These are phyloP conservation scores for Eidolon helvum DNA, from an alignment of 2,113 vertebrate species.

Conservation along the genomic window DNA sequence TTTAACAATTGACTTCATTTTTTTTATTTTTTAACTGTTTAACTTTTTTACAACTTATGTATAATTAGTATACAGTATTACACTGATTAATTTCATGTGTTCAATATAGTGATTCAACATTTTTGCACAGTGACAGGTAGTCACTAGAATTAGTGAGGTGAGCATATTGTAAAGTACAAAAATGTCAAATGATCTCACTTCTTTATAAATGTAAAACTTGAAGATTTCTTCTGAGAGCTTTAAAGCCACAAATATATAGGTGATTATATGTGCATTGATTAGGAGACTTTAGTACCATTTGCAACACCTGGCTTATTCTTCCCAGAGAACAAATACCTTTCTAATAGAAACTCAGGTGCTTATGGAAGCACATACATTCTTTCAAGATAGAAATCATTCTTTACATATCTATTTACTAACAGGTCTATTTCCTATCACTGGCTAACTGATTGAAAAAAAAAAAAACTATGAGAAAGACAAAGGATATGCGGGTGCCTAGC, in stretches of 20 bases:
- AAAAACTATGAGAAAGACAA: not conserved
- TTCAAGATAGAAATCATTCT: slow-evolving; percentile 34
- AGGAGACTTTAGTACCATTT: slow-evolving; percentile 21
- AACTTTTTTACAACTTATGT: not conserved
- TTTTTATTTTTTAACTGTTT: not conserved
- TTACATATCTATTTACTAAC: slow-evolving; percentile 4
- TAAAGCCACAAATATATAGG: not conserved
- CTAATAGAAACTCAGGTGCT: not conserved
- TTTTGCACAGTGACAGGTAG: not conserved
- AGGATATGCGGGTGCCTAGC: not conserved
- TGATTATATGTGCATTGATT: not conserved
- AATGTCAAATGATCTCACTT: slow-evolving; percentile 3
- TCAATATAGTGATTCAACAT: not conserved
- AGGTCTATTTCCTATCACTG: not conserved
- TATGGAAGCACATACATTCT: not conserved
- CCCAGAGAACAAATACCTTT: not conserved
- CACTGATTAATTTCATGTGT: not conserved
- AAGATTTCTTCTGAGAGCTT: not conserved
- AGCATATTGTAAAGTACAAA: not conserved
- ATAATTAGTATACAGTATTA: not conserved
- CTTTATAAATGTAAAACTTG: slow-evolving; percentile 22
- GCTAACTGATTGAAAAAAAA: not conserved
- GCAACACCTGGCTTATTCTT: not conserved
- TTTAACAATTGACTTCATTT: slow-evolving; percentile 42
- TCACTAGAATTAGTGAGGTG: not conserved